Evolutionary conservation across 2,113 vertebrate species (phyloP).

Genomic region (Mionectes macconnelli): DNA sequence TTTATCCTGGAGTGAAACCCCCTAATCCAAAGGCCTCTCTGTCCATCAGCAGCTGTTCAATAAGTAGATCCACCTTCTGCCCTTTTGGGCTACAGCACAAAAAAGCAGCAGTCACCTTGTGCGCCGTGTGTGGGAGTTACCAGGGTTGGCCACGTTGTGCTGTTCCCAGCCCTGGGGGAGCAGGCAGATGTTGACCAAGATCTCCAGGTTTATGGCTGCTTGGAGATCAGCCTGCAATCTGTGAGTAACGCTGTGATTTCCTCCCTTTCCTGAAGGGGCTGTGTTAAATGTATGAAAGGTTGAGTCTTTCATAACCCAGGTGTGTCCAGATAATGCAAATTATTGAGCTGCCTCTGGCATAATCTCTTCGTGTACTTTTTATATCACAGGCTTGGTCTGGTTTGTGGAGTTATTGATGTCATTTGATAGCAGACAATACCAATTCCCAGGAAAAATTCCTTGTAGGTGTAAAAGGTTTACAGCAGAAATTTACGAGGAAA

Average conservation of each 20-base stretch:
- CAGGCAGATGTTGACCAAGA: not conserved
- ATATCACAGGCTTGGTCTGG: not conserved
- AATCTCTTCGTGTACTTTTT: not conserved
- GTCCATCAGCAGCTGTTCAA: fast-evolving
- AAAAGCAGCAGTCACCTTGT: not conserved
- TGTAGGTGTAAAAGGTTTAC: not conserved
- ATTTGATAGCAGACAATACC: not conserved
- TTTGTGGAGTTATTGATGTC: not conserved
- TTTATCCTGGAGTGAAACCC: not conserved
- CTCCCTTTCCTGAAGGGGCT: not conserved
- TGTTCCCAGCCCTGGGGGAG: not conserved
- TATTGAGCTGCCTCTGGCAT: fast-evolving
- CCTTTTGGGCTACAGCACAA: not conserved
- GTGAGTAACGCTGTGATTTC: not conserved
- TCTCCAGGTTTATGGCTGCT: not conserved
- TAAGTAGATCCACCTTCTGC: not conserved
- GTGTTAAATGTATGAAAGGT: not conserved
- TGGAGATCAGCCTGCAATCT: not conserved
- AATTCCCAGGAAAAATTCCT: not conserved
- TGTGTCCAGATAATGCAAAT: not conserved
- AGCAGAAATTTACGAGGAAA: not conserved
- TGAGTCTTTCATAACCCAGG: not conserved
- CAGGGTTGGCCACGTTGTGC: not conserved
- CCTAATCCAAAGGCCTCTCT: not conserved
- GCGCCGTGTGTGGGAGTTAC: not conserved